A percentile compares a stretch with the other conserved stretches of the same genome.
Conservation (phyloP, 2,113 vertebrate genomes). For the Martes martes region DNA sequence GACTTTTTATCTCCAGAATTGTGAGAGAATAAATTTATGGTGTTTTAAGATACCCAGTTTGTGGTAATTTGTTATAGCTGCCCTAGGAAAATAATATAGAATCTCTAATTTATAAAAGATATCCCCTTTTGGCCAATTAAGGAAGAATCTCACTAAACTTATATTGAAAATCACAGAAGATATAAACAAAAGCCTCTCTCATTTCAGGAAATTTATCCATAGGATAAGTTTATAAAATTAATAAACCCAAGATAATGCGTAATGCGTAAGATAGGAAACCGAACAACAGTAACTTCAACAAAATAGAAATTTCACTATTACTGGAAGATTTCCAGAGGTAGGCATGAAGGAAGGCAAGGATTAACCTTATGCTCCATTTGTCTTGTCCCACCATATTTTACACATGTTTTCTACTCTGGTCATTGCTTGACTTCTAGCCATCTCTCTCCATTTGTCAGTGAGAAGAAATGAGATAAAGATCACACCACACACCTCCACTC, state of each 20-base stretch:
- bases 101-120: neutral
- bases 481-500: too few species aligned
- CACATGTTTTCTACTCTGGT: neutral
- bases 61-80: neutral
- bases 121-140: neutral
- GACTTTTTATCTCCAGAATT: neutral
- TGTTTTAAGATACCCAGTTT: neutral
- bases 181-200: neutral
- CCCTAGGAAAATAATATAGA: neutral
- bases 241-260: neutral
- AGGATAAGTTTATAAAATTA: neutral
- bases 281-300: neutral
- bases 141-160: neutral
- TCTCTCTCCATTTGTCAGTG: neutral
- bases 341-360: neutral
- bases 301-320: neutral
- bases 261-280: neutral
- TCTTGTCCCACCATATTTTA: rapidly evolving
- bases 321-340: neutral
- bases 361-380: neutral
- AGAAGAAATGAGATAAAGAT: neutral
- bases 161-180: neutral
- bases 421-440: neutral
- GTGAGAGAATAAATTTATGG: neutral
- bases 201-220: neutral